Conservation (phyloP, 1,140 invertebrate genomes). For the Thaumetopoea pityocampa region DNA sequence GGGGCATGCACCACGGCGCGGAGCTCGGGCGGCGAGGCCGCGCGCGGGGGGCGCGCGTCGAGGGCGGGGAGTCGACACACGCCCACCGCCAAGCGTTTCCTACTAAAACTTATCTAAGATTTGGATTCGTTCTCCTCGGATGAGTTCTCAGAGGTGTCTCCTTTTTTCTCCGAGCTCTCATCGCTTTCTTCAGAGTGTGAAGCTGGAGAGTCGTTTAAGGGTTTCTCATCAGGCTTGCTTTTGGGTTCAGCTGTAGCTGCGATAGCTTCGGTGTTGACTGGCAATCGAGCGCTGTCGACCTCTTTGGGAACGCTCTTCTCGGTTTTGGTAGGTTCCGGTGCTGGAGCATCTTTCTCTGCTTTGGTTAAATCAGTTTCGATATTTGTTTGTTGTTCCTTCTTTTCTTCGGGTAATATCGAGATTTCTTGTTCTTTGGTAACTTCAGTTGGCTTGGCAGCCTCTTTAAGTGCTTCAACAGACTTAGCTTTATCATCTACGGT, state of each 20-base stretch:
- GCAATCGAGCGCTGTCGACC: no score
- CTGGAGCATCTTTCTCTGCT: conserved; percentile 1
- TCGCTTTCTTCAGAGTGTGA: conserved; percentile 48
- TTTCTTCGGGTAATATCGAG: conserved; percentile 16
- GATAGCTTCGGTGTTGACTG: no score
- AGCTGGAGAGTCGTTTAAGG: conserved; percentile 29
- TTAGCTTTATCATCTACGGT: conserved; percentile 47
- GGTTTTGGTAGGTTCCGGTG: not conserved
- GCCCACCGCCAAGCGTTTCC: conserved; percentile 39
- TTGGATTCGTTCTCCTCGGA: conserved; percentile 36
- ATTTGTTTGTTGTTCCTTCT: conserved; percentile 15
- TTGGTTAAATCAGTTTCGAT: conserved; percentile 2
- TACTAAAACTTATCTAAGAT: conserved; percentile 46
- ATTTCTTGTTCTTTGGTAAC: conserved; percentile 11
- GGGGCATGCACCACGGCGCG: conserved; percentile 38
- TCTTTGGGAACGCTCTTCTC: conserved; percentile 4
- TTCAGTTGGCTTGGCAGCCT: conserved; percentile 22
- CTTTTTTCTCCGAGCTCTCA: conserved; percentile 42
- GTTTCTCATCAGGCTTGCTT: conserved; percentile 24
- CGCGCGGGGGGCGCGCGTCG: conserved; percentile 65
- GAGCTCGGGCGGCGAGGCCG: conserved; percentile 25
- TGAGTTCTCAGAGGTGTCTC: conserved; percentile 30
- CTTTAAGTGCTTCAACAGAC: conserved; percentile 19
- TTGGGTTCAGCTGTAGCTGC: not conserved
- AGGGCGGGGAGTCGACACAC: conserved; percentile 66